phyloP scores from a whole-genome alignment of 1,140 invertebrate genomes.

The Aplysia californica region DNA sequence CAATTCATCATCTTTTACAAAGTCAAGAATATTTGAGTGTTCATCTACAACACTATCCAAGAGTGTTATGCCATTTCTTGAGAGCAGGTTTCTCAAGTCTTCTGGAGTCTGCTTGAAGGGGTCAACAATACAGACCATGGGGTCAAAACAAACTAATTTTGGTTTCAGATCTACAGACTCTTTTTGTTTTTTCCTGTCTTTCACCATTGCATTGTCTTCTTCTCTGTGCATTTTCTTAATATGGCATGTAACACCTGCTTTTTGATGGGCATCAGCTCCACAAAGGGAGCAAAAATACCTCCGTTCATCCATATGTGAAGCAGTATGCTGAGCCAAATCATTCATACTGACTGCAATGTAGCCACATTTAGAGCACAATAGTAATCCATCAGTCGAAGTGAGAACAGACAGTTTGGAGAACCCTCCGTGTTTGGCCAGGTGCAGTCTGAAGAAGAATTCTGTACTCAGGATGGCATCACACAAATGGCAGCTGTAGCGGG shows the following conservation, averaged over 20 bases:
- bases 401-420: not conserved
- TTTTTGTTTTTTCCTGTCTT: not conserved
- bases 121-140: too few species aligned
- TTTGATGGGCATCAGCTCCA: not conserved
- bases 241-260: not conserved
- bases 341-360: not conserved
- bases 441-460: not conserved
- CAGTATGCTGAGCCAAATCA: not conserved
- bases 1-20: too few species aligned
- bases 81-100: too few species aligned
- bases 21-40: too few species aligned
- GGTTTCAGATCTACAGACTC: not conserved
- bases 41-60: too few species aligned
- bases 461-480: not conserved
- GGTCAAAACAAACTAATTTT: not conserved
- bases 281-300: not conserved
- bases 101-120: too few species aligned
- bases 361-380: not conserved
- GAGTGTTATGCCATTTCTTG: too few species aligned
- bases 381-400: not conserved
- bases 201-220: not conserved
- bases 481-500: not conserved
- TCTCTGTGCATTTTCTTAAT: not conserved
- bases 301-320: not conserved
- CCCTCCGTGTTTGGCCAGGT: not conserved